A percentile compares a stretch with the other conserved stretches of the same genome.
phyloP scores from a whole-genome alignment of 2,797 vertebrate genomes.

The Smutsia temminckii region DNA sequence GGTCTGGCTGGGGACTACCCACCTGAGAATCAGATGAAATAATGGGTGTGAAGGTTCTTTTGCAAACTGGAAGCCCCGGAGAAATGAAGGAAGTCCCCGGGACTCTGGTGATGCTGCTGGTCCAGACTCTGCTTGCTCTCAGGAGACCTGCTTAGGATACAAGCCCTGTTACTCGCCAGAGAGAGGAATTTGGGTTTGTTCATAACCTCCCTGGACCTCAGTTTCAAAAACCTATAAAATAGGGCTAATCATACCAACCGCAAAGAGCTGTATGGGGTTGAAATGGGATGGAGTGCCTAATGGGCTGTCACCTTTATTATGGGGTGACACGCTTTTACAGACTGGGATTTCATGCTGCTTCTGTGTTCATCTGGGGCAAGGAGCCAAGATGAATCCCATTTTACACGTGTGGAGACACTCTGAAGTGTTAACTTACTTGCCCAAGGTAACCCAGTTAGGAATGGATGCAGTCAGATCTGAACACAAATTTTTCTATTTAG shows the following conservation, averaged over 20 bases:
- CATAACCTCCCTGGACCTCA: background rate
- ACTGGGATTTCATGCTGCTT: background rate
- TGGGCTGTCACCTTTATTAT: background rate
- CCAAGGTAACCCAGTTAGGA: background rate
- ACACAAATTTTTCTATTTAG: background rate
- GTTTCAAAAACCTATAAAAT: background rate
- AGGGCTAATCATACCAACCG: background rate
- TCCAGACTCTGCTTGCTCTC: background rate
- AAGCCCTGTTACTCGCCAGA: background rate
- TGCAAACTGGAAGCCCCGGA: background rate
- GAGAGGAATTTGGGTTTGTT: background rate
- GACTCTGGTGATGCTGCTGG: background rate
- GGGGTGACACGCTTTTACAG: background rate
- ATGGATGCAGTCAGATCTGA: background rate
- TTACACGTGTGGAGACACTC: background rate
- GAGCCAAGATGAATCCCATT: background rate
- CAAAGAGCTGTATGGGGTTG: background rate
- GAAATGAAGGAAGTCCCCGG: background rate
- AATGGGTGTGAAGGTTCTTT: background rate
- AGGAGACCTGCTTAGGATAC: background rate
- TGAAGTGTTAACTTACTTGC: background rate
- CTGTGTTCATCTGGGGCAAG: background rate
- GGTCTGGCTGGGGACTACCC: background rate
- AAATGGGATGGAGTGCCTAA: rapidly evolving
- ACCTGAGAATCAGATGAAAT: background rate